These are phyloP conservation scores for Passerculus sandwichensis DNA, from an alignment of 2,797 vertebrate species.

Conservation along the genomic window DNA sequence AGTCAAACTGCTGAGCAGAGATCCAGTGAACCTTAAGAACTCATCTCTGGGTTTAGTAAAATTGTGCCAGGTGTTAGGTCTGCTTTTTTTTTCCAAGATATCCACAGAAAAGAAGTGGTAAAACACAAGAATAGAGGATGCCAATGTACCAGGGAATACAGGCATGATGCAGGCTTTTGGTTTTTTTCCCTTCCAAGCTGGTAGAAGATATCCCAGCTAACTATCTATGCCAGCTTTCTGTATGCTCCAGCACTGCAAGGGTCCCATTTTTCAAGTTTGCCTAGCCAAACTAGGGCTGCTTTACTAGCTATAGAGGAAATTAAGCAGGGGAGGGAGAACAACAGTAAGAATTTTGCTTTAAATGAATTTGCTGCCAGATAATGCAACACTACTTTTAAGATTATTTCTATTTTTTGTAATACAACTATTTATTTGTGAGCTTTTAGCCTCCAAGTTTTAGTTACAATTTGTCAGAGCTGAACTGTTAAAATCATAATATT, in stretches of 20 bases:
- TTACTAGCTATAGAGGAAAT: neutral
- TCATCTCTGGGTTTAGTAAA: neutral
- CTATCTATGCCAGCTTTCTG: neutral
- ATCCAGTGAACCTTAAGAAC: neutral
- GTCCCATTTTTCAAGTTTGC: neutral
- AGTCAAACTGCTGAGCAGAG: neutral
- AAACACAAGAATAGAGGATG: neutral
- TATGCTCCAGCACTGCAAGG: neutral
- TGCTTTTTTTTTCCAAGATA: neutral
- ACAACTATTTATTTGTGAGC: neutral
- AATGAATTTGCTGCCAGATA: neutral
- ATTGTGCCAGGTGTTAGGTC: neutral
- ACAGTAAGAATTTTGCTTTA: neutral
- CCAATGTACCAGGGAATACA: rapidly evolving
- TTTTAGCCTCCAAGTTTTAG: neutral
- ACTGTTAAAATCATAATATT: neutral
- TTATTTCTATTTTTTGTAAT: neutral
- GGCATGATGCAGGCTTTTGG: neutral
- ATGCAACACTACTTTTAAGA: neutral
- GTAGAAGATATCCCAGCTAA: neutral
- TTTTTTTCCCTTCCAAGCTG: neutral
- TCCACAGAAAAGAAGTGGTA: neutral
- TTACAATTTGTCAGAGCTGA: neutral
- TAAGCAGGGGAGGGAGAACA: neutral
- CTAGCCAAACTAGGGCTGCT: neutral